Evolutionary conservation across 2,113 vertebrate species (phyloP), one percentile per base, ranked within the genome.

Genomic region (Centrocercus urophasianus): DNA sequence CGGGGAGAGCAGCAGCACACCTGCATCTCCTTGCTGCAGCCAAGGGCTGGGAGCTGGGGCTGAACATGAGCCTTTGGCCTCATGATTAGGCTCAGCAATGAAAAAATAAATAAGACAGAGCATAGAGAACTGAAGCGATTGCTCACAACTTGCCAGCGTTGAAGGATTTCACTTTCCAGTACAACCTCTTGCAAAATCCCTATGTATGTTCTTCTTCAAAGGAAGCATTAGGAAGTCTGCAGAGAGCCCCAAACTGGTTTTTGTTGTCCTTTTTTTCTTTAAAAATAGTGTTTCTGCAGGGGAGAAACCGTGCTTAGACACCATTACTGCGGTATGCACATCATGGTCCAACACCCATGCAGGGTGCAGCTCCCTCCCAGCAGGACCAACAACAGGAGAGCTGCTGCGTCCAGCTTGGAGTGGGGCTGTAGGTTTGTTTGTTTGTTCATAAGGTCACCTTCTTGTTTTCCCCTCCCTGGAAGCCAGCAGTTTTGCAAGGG

Each of bases 1-100:
- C 1, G 6, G 81, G 79, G 76, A 89, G 67, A 93, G 73, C 64
- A 22, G 65, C 11, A 19, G 83, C 57, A 76, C 95, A 93, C 90
- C 95, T 93, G 93, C 88, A 81, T 17, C 7, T 38, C 83, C 43
- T 83, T 11, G 13, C 20, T 86, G 81, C 3, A 28, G 86, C 83
- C 67, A 25, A 57, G 45, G 50, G 63, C 42, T 85, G 18, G 28
- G 77, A 87, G 10, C 71, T 28, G 47, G 6, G 28, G 69, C 83
- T 66, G 93, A 71, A 73, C 91, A 63, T 28, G 80, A 64, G 69
- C 59, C 30, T 0, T 0, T 4, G 48, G 40, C 83, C 65, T 43
- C 22, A 24, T 50, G 48, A 24, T 50, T 50, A 50, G 77, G 43
- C 61, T 22, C 2, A 36, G 66, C 11, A 22, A 42, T 0, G 22